Evolutionary conservation across 2,113 vertebrate species (phyloP).

Genomic region (Pao palembangensis): DNA sequence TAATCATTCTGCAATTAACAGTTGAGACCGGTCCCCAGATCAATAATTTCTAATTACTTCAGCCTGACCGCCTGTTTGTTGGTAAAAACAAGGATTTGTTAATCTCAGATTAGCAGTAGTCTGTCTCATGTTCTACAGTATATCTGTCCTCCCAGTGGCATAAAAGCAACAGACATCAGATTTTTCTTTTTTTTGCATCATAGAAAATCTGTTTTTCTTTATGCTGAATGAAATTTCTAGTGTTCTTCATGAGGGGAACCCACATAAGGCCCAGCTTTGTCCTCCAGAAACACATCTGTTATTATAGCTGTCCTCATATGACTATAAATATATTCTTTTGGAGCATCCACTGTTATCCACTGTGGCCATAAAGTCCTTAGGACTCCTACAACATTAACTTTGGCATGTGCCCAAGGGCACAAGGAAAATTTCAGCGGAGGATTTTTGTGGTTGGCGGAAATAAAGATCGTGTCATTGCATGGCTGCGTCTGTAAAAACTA

Average conservation of each 20-base stretch:
- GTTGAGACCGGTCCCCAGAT: constrained; percentile 36
- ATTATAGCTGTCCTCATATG: constrained; percentile 63
- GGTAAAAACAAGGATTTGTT: too few relatives aligned
- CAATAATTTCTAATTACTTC: constrained; percentile 46
- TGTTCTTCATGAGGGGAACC: constrained; percentile 46
- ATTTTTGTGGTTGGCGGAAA: constrained; percentile 4
- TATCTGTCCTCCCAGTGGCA: neutral
- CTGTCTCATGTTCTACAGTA: too few relatives aligned
- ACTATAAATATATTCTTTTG: constrained; percentile 54
- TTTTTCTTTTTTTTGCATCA: constrained; percentile 16
- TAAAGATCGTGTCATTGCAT: constrained; percentile 1
- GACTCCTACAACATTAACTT: constrained; percentile 30
- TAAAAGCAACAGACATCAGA: constrained; percentile 19
- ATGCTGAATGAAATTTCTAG: constrained; percentile 35
- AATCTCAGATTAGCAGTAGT: too few relatives aligned
- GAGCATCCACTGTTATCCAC: constrained; percentile 48
- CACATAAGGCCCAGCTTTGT: constrained; percentile 70
- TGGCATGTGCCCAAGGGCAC: neutral
- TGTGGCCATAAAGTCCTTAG: constrained; percentile 33
- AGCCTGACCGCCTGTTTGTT: neutral
- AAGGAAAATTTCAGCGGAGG: constrained; percentile 13
- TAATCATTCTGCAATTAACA: constrained; percentile 41
- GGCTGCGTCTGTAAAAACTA: neutral
- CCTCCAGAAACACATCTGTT: constrained; percentile 49
- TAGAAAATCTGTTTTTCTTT: constrained; percentile 55